phyloP scores from a whole-genome alignment of 1,140 invertebrate species.

The Drosophila parabipectinata region DNA sequence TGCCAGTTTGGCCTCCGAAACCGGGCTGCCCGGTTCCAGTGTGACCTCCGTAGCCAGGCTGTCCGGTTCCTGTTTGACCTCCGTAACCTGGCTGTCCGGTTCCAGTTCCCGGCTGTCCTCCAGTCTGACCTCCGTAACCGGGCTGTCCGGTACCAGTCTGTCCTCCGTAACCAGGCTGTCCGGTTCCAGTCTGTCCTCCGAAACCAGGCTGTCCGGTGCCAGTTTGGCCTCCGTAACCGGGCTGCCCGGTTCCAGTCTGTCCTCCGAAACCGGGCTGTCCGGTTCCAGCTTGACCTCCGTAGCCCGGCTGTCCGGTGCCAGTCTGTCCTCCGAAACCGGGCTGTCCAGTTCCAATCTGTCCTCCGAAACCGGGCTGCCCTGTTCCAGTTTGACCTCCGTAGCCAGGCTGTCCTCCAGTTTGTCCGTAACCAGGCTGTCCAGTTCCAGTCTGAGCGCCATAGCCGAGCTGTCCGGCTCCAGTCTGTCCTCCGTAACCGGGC shows the following conservation, averaged over 20 bases:
- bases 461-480: too few relatives aligned
- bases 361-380: too few relatives aligned
- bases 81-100: neutral
- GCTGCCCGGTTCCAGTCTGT: neutral
- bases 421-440: neutral
- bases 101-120: neutral
- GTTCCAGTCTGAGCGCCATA: neutral
- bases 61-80: neutral
- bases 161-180: neutral
- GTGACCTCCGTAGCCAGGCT: neutral
- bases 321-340: neutral
- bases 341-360: too few relatives aligned
- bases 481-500: too few relatives aligned
- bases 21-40: too few relatives aligned
- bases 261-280: too few relatives aligned
- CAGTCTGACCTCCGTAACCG: neutral
- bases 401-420: neutral
- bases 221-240: too few relatives aligned
- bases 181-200: neutral
- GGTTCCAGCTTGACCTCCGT: neutral
- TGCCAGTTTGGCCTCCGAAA: too few relatives aligned
- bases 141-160: too few relatives aligned
- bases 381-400: neutral
- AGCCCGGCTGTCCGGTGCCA: neutral
- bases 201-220: neutral